These are phyloP conservation scores for Odontomachus brunneus DNA, from an alignment of 1,140 invertebrate genomes.

Conservation along the genomic window DNA sequence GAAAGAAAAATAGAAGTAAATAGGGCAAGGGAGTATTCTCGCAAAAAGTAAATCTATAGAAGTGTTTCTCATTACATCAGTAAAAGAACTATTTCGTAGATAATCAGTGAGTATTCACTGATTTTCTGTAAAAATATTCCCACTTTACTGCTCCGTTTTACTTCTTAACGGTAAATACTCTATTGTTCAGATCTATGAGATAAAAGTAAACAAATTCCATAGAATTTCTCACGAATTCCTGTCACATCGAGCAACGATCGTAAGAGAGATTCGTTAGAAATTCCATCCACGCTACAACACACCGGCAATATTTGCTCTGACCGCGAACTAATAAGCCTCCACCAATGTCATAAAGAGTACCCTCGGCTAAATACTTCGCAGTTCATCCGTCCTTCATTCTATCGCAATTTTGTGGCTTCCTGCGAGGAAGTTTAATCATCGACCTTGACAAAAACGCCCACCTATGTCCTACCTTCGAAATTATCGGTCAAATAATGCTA, in stretches of 20 bases:
- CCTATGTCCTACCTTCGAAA: not conserved
- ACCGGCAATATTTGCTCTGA: slow-evolving; percentile 59
- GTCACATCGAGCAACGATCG: not conserved
- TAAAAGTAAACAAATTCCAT: slow-evolving; percentile 19
- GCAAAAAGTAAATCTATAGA: too few relatives aligned
- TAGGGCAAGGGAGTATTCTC: not conserved
- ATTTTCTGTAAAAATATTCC: too few relatives aligned
- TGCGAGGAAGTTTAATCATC: slow-evolving; percentile 60
- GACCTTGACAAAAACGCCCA: slow-evolving; percentile 14
- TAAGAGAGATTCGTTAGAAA: slow-evolving; percentile 37
- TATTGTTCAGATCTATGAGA: not conserved
- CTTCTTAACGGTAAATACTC: not conserved
- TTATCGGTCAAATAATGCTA: slow-evolving; percentile 24
- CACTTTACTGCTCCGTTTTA: too few relatives aligned
- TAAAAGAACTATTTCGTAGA: too few relatives aligned
- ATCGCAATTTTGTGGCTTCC: slow-evolving; percentile 12
- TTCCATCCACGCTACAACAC: slow-evolving; percentile 32
- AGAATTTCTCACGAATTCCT: slow-evolving; percentile 53
- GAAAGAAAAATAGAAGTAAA: slow-evolving; percentile 32
- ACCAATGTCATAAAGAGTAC: slow-evolving; percentile 67
- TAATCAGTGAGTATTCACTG: too few relatives aligned
- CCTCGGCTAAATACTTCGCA: slow-evolving; percentile 65
- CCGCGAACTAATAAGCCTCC: slow-evolving; percentile 64
- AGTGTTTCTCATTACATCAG: too few relatives aligned
- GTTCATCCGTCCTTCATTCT: slow-evolving; percentile 25